Percentiles rank a stretch among this genome's conserved stretches.
phyloP scores from a whole-genome alignment of 1,140 invertebrate species.

The Hermatobates lingyangjiaoensis region DNA sequence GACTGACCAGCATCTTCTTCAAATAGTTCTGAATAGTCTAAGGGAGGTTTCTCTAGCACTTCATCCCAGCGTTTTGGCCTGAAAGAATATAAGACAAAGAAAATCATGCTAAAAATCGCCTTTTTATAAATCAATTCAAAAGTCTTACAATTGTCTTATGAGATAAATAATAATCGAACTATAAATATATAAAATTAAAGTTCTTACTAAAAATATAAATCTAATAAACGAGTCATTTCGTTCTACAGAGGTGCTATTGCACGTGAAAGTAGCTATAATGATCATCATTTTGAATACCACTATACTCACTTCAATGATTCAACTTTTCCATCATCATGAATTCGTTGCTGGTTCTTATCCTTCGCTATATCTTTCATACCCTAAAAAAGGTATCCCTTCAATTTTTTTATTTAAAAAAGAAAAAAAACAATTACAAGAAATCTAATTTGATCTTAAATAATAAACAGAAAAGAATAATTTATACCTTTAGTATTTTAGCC shows the following conservation, averaged over 20 bases:
- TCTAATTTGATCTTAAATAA: constrained; percentile 6
- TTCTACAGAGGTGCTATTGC: no score
- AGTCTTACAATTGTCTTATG: no score
- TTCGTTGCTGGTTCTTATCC: constrained; percentile 52
- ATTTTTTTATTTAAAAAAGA: neutral
- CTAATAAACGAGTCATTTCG: no score
- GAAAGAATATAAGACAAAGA: constrained; percentile 11
- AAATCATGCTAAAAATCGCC: neutral
- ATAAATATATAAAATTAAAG: no score
- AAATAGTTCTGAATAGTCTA: constrained; percentile 99
- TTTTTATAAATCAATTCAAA: neutral
- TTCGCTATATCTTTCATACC: constrained; percentile 96
- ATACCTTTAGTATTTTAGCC: constrained; percentile 76
- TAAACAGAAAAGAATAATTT: constrained; percentile 3
- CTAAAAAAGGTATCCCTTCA: constrained; percentile 25
- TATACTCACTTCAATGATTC: constrained; percentile 38
- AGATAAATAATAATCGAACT: no score
- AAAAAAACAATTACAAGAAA: neutral
- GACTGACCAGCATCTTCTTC: constrained; percentile 86
- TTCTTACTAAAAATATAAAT: no score
- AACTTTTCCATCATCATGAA: constrained; percentile 36
- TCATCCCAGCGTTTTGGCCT: constrained; percentile 85
- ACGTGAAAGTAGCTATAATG: no score
- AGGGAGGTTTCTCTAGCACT: constrained; percentile 76
- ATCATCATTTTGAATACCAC: no score